phyloP scores from a whole-genome alignment of 2,888 invertebrate genomes.

The Drosophila lutescens region DNA sequence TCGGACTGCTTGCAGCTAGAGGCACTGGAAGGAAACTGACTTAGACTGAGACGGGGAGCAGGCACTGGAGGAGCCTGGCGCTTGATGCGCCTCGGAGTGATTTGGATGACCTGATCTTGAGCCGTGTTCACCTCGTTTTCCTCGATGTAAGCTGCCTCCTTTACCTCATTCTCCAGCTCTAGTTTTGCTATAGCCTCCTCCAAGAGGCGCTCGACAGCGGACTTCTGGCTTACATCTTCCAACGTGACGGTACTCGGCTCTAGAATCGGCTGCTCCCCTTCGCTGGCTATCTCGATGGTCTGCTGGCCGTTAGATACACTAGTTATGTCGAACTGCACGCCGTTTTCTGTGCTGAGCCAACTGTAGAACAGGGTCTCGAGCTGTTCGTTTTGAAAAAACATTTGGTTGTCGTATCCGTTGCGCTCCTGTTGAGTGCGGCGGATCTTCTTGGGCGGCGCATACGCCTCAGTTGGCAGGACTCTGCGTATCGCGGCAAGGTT shows the following conservation, averaged over 20 bases:
- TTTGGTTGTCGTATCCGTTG: conserved; percentile 53
- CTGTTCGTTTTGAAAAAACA: conserved; percentile 73
- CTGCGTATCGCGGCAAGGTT: conserved; percentile 63
- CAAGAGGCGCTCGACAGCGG: conserved; percentile 65
- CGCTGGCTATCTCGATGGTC: conserved; percentile 41
- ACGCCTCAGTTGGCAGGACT: conserved; percentile 71
- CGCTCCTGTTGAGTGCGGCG: conserved; percentile 78
- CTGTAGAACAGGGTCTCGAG: conserved; percentile 80
- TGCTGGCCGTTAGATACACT: conserved; percentile 53
- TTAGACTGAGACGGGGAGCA: conserved; percentile 60
- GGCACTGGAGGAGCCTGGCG: conserved; percentile 62
- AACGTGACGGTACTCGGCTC: conserved; percentile 14
- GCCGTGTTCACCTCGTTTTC: conserved; percentile 50
- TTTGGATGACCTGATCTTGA: conserved; percentile 11
- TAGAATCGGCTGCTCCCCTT: conserved; percentile 35
- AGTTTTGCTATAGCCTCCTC: conserved; percentile 77
- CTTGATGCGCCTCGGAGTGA: conserved; percentile 53
- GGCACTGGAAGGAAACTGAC: conserved; percentile 33
- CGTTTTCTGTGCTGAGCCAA: conserved; percentile 80
- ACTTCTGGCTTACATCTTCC: conserved; percentile 59
- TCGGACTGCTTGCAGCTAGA: conserved; percentile 72
- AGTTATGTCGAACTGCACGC: conserved; percentile 75
- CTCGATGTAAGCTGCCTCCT: conserved; percentile 47
- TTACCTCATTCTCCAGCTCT: conserved; percentile 56
- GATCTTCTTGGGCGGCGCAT: conserved; percentile 81